phyloP scores from a whole-genome alignment of 2,797 vertebrate species.

The Epinephelus awoara region DNA sequence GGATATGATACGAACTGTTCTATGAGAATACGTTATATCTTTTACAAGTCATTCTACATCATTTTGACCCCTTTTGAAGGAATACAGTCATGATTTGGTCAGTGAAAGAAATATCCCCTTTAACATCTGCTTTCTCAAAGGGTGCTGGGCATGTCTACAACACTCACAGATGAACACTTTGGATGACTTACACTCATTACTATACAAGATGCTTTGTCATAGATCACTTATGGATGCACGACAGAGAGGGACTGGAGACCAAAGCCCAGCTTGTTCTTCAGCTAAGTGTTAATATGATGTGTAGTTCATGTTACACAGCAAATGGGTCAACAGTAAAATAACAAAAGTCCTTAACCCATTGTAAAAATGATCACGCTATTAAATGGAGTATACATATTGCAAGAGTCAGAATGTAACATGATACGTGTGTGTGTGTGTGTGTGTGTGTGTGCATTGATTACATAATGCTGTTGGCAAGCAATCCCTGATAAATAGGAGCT shows the following conservation, averaged over 20 bases:
- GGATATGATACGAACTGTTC: too few species aligned
- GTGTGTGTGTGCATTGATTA: constrained; percentile 57
- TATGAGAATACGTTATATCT: background rate
- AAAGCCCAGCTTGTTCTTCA: background rate
- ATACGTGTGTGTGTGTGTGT: constrained; percentile 38
- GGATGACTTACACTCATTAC: background rate
- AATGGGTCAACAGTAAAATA: constrained; percentile 32
- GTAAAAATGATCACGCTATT: background rate
- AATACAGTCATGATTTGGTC: background rate
- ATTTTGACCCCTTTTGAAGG: background rate
- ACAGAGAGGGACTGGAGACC: background rate
- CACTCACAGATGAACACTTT: background rate
- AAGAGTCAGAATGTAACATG: constrained; percentile 39
- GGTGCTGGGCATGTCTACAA: background rate
- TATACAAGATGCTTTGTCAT: background rate
- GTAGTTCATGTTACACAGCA: constrained; percentile 15
- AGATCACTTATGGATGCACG: background rate
- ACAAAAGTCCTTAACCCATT: constrained; percentile 16
- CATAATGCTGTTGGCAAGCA: constrained; percentile 58
- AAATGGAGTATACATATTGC: background rate
- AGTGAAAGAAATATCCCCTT: background rate
- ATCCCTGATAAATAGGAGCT: constrained; percentile 50
- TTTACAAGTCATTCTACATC: background rate
- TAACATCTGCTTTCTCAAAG: background rate
- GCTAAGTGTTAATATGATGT: background rate